Base-by-base conservation (phyloP, 2,888 invertebrate genomes). In the Augiades crinisus region DNA sequence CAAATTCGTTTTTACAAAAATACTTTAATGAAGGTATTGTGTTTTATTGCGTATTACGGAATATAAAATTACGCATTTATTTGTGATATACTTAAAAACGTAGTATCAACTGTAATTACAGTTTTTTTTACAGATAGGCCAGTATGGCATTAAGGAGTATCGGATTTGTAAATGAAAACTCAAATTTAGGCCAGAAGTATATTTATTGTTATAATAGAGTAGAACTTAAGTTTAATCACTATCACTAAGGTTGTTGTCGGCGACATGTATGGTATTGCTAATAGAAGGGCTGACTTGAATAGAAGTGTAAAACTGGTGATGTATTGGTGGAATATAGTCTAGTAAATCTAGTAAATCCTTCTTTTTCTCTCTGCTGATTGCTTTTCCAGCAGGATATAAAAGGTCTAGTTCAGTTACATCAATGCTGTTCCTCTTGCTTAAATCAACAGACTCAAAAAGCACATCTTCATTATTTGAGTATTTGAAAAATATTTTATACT, bases 381-480 rank as follows among this genome's bases (percentile, higher is more conserved):
- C 7, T 33, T 33, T 33, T 33, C 31, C 31, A 12, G 7, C 31
- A 5, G 31, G 31, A 14, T 13, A 33, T 33, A 33, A 33, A 12
- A 6, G 12, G 2, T 33, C 31, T 14, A 33, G 31, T 30, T 30
- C 30, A 30, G 30, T 10, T 30, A 19, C 19, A 19, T 30, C n/a
- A 30, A 30, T 8, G 8, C 3, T 30, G 3, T 30, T 30, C 52
- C 58, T 57, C 47, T 59, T 59, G 47, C 44, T 55, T 41, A 57
- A 56, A 52, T 57, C 46, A 14, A 54, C 58, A 5, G 19, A 19
- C 16, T 49, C 49, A 17, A 57, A 58, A 53, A 60, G 47, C 53
- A 56, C 50, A 33, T 60, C 57, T 57, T 40, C 52, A 7, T 58
- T 33, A 33, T 57, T 57, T 40, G 57, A 58, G 49, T 55, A 58